Percentiles rank a stretch among this genome's conserved stretches.
These are phyloP conservation scores for rabbit (Oryctolagus cuniculus) DNA, from an alignment of 2,113 vertebrate species.

Conservation along the genomic window DNA sequence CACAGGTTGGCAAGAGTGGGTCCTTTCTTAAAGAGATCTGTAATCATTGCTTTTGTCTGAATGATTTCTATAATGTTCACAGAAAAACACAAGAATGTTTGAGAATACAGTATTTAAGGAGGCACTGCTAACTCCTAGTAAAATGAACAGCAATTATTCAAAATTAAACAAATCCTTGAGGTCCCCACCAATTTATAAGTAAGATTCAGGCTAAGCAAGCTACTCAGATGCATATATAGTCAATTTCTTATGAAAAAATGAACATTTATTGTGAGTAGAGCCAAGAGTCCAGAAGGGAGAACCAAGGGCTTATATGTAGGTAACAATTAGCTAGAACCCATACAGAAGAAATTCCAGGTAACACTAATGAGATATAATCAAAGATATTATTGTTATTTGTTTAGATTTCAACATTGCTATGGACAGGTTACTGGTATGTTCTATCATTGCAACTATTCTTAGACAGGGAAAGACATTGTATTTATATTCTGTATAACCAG, in stretches of 20 bases:
- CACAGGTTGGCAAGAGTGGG: neutral
- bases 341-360: neutral
- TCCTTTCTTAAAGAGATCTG: neutral
- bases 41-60: neutral
- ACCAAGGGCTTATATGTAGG: neutral
- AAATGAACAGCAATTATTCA: slow-evolving; percentile 17
- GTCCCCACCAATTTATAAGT: neutral
- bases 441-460: neutral
- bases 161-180: neutral
- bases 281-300: neutral
- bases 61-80: neutral
- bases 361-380: neutral
- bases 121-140: neutral
- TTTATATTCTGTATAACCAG: neutral
- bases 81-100: neutral
- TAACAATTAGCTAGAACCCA: neutral
- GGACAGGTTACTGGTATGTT: neutral
- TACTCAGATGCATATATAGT: neutral
- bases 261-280: neutral
- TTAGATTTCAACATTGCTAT: neutral
- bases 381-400: neutral
- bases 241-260: neutral
- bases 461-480: neutral
- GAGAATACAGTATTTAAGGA: neutral
- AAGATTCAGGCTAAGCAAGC: neutral